Conservation (phyloP, 2,888 invertebrate species). For the Lepetodrilus schrolli region DNA sequence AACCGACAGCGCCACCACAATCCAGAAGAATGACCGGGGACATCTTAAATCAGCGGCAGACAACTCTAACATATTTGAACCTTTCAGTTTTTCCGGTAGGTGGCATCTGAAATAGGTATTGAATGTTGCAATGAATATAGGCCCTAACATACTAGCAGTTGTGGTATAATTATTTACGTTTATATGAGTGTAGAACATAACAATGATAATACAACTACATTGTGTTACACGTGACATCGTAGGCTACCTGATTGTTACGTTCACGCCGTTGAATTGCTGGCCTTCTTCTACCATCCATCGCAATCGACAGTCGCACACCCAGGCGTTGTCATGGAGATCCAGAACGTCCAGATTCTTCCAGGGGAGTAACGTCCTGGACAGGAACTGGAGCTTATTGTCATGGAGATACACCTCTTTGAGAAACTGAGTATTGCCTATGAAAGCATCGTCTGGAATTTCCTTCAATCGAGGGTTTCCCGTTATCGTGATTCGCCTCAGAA, state of each 20-base stretch:
- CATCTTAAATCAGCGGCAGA: constrained; percentile 19
- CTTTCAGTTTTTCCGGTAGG: constrained; percentile 13
- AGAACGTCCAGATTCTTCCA: constrained; percentile 29
- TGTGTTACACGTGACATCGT: too few species aligned
- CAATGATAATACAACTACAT: too few species aligned
- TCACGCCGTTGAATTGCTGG: not conserved
- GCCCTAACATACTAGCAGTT: too few species aligned
- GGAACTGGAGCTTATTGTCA: constrained; percentile 24
- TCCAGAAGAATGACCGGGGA: constrained; percentile 19
- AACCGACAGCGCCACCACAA: not conserved
- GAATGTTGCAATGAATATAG: not conserved
- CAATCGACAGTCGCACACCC: constrained; percentile 37
- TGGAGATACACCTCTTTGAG: constrained; percentile 32
- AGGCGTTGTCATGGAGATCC: constrained; percentile 32
- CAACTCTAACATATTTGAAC: not conserved
- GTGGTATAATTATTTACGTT: too few species aligned
- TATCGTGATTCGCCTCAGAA: not conserved
- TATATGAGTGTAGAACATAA: too few species aligned
- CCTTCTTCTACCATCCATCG: constrained; percentile 28
- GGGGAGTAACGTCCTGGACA: constrained; percentile 28
- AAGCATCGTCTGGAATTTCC: constrained; percentile 28
- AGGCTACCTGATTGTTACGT: not conserved
- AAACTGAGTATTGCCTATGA: constrained; percentile 6
- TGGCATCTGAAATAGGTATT: constrained; percentile 26
- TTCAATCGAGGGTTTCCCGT: constrained; percentile 7